A percentile compares a stretch with the other conserved stretches of the same genome.
Evolutionary conservation across 2,113 vertebrate genomes (phyloP).

Genomic region (Actenoides hombroni): DNA sequence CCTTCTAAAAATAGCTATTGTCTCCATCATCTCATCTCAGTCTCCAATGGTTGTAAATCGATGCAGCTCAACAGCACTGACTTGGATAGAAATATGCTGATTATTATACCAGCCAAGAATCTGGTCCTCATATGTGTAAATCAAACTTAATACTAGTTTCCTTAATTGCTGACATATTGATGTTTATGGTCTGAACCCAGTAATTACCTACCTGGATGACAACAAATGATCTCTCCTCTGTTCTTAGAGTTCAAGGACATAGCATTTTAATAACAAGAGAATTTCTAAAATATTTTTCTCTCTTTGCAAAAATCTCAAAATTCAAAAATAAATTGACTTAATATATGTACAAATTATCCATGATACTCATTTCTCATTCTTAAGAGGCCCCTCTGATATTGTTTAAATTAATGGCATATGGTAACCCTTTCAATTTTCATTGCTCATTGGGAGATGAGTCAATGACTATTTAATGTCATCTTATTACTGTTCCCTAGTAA

Average conservation of each 20-base stretch:
- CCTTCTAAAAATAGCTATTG: not conserved
- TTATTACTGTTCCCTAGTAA: constrained; percentile 20
- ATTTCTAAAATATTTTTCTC: not conserved
- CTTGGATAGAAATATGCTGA: not conserved
- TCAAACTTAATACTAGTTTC: not conserved
- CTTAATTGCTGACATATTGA: not conserved
- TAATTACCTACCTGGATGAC: not conserved
- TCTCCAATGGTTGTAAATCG: not conserved
- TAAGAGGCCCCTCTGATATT: not conserved
- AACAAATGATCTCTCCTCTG: not conserved
- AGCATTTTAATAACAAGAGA: not conserved
- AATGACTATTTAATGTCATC: constrained; percentile 47
- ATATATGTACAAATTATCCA: constrained; percentile 7
- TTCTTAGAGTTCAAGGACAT: not conserved
- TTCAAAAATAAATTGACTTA: constrained; percentile 10
- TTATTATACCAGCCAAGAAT: not conserved
- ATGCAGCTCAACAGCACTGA: not conserved
- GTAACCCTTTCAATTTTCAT: constrained; percentile 35
- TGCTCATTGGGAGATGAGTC: constrained; percentile 49
- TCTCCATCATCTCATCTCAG: not conserved
- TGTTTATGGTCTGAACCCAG: not conserved
- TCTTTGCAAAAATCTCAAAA: not conserved
- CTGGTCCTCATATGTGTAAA: not conserved
- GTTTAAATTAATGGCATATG: constrained; percentile 38
- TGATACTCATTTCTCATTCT: not conserved